Evolutionary conservation across 2,888 invertebrate genomes (phyloP).

Genomic region (Amorpha juglandis): DNA sequence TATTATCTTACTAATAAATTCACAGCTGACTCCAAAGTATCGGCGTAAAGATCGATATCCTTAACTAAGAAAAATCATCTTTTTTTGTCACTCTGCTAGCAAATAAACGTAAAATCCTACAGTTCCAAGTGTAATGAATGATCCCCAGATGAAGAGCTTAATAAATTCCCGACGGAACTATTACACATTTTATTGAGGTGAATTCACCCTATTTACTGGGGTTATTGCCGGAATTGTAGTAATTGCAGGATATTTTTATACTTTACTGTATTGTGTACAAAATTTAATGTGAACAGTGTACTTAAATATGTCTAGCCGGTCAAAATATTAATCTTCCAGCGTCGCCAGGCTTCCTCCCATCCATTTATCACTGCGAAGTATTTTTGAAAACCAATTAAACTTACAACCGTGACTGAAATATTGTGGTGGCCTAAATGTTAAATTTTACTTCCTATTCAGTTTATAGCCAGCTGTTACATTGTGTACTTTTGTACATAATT

Average conservation of each 20-base stretch:
- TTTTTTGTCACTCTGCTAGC: neutral
- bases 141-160: slow-evolving; percentile 24
- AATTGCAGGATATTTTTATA: slow-evolving; percentile 20
- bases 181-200: slow-evolving; percentile 23
- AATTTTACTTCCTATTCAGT: slow-evolving; percentile 25
- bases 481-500: slow-evolving; percentile 14
- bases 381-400: slow-evolving; percentile 56
- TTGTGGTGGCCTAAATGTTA: slow-evolving; percentile 36
- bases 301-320: slow-evolving; percentile 26
- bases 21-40: neutral
- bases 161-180: slow-evolving; percentile 22
- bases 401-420: slow-evolving; percentile 46
- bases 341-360: slow-evolving; percentile 48
- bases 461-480: slow-evolving; percentile 24
- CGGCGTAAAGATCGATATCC: slow-evolving; percentile 18
- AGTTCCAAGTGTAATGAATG: slow-evolving; percentile 22
- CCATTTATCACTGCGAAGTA: slow-evolving; percentile 52
- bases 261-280: slow-evolving; percentile 3
- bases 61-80: slow-evolving; percentile 8
- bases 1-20: too few relatives aligned
- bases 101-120: slow-evolving; percentile 22
- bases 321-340: slow-evolving; percentile 47
- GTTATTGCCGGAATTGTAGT: slow-evolving; percentile 17
- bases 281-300: slow-evolving; percentile 25
- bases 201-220: slow-evolving; percentile 25